Evolutionary conservation across 2,797 vertebrate genomes (phyloP), one percentile per base, ranked within the genome.

Genomic region (Erpetoichthys calabaricus): DNA sequence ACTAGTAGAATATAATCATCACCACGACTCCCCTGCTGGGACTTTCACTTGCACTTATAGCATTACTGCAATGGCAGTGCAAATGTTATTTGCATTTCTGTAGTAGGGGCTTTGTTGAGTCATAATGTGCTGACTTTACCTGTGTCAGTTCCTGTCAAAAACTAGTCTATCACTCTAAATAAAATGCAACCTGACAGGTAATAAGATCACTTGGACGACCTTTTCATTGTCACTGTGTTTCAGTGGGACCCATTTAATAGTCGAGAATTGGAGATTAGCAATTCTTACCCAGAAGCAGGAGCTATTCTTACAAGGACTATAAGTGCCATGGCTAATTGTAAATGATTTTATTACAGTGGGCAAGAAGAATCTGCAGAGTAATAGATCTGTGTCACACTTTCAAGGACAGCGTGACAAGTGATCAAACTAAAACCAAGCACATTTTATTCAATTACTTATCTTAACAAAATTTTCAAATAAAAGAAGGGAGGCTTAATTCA

Each of bases 161-260:
- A 59, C 9, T 8, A 8, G 49, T 41, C 58, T 47, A 4, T 42
- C 45, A 3, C 53, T 10, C 9, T 2, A 8, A 45, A 8, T 45
- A 41, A 59, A 55, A 55, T 50, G 50, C 41, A 46, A 25, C 44
- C 49, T 57, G 45, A 60, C 59, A 60, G 56, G 49, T 61, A 55
- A 57, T 58, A 57, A 53, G 52, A 55, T 44, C 44, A 57, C 53
- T 61, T 53, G 53, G 45, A 57, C 25, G 45, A 51, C 53, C 42
- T 49, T 57, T 44, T 57, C 42, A 44, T 51, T 55, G 25, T 25
- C 9, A 44, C 45, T 55, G 42, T 53, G 46, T 5, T 66, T 65
- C 67, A 57, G 61, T 4, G 57, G 53, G 57, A 62, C 45, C 56
- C 8, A 55, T 60, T 70, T 62, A 56, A 60, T 57, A 47, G 66